phyloP scores from a whole-genome alignment of 2,888 invertebrate genomes.

The Gasteruption jaculator region DNA sequence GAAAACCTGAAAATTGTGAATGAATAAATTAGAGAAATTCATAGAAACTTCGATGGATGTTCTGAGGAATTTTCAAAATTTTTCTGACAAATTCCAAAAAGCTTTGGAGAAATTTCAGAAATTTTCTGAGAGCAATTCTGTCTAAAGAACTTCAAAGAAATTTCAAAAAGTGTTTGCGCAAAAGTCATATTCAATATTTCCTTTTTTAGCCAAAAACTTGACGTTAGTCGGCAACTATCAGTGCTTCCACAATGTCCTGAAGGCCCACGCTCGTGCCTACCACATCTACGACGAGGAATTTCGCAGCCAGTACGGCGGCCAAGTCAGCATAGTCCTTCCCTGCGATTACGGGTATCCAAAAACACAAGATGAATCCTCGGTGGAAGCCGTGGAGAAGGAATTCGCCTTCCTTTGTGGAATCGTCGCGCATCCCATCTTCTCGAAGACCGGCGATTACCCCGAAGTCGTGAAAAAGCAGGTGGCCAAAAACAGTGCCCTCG shows the following conservation, averaged over 20 bases:
- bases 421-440: constrained; percentile 53
- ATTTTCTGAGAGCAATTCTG: constrained; percentile 1
- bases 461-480: constrained; percentile 51
- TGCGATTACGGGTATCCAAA: constrained; percentile 21
- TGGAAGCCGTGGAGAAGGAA: constrained; percentile 14
- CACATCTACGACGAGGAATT: constrained; percentile 62
- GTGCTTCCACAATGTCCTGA: constrained; percentile 67
- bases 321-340: constrained; percentile 28
- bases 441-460: constrained; percentile 53
- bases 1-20: too few relatives aligned
- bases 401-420: constrained; percentile 51
- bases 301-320: constrained; percentile 57
- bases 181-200: too few relatives aligned
- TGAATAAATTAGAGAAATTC: too few relatives aligned
- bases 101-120: too few relatives aligned
- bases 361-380: constrained; percentile 18
- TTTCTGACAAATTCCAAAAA: too few relatives aligned
- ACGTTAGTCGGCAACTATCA: constrained; percentile 63
- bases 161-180: too few relatives aligned
- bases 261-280: constrained; percentile 67
- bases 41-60: too few relatives aligned
- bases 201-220: constrained; percentile 36
- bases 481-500: constrained; percentile 45
- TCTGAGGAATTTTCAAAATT: too few relatives aligned
- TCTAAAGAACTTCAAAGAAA: too few relatives aligned